Evolutionary conservation across 1,140 invertebrate genomes (phyloP).

Genomic region (Venustaconcha ellipsiformis): DNA sequence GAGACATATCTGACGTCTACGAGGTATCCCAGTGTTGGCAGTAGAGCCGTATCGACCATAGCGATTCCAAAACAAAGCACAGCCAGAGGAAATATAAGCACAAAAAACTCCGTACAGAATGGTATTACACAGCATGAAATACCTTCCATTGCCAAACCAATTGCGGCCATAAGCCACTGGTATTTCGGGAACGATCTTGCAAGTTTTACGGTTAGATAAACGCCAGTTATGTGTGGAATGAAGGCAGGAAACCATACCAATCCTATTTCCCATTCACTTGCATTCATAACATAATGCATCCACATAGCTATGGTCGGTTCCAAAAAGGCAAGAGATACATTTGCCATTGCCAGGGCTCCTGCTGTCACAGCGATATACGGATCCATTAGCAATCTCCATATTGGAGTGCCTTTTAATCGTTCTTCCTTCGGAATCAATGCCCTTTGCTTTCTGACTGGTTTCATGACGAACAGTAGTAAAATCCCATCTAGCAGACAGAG

Average conservation of each 20-base stretch:
- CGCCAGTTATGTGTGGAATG: conserved; percentile 97
- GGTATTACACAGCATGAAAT: conserved; percentile 97
- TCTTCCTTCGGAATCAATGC: conserved; percentile 49
- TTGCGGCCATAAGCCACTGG: conserved; percentile 96
- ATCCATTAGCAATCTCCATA: conserved; percentile 96
- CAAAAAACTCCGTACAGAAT: conserved; percentile 90
- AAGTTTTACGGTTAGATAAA: conserved; percentile 96
- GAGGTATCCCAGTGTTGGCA: conserved; percentile 96
- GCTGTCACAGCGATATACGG: conserved; percentile 98
- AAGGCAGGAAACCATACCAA: conserved; percentile 99
- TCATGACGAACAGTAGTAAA: conserved; percentile 97
- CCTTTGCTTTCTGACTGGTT: conserved; percentile 62
- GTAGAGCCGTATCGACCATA: conserved; percentile 95
- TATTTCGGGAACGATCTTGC: conserved; percentile 93
- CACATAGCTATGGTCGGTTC: conserved; percentile 99
- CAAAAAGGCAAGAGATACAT: conserved; percentile 97
- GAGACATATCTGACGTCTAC: conserved; percentile 98
- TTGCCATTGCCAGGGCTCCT: conserved; percentile 98
- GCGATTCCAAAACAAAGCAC: conserved; percentile 99
- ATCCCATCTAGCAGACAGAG: conserved; percentile 95
- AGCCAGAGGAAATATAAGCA: conserved; percentile 97
- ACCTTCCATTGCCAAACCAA: conserved; percentile 94
- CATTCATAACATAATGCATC: conserved; percentile 96
- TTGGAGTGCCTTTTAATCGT: conserved; percentile 77
- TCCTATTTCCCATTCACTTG: conserved; percentile 98